These are phyloP conservation scores for Kradibia gibbosae DNA, from an alignment of 1,140 invertebrate species.

Conservation along the genomic window DNA sequence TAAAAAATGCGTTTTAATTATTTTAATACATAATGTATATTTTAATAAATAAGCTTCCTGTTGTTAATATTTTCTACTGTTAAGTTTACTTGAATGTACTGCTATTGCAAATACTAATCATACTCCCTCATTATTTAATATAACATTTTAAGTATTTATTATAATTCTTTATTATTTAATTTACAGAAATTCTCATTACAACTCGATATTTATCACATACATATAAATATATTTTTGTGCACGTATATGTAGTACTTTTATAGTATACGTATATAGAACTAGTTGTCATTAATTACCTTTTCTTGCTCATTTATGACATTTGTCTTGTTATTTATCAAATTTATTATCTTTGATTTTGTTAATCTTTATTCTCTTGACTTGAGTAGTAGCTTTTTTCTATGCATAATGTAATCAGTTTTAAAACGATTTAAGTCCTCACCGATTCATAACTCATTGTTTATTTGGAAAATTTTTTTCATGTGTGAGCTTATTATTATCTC, in stretches of 20 bases:
- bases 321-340: background rate
- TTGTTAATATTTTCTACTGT: background rate
- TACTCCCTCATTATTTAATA: background rate
- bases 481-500: background rate
- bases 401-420: background rate
- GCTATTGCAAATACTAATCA: background rate
- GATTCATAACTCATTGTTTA: background rate
- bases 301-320: background rate
- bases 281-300: conserved; percentile 2
- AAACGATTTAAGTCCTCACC: background rate
- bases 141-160: background rate
- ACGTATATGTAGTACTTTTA: no score
- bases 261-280: background rate
- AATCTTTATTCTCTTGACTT: background rate
- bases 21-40: background rate
- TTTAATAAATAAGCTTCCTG: background rate
- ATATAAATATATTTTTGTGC: no score
- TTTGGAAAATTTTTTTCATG: background rate
- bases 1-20: background rate
- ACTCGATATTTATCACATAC: background rate
- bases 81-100: background rate
- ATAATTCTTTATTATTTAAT: background rate
- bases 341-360: background rate
- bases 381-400: background rate
- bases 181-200: background rate